Percentiles rank a stretch among this genome's conserved stretches.
These are phyloP conservation scores for Emydocephalus ijimae DNA, from an alignment of 2,113 vertebrate genomes.

Conservation along the genomic window DNA sequence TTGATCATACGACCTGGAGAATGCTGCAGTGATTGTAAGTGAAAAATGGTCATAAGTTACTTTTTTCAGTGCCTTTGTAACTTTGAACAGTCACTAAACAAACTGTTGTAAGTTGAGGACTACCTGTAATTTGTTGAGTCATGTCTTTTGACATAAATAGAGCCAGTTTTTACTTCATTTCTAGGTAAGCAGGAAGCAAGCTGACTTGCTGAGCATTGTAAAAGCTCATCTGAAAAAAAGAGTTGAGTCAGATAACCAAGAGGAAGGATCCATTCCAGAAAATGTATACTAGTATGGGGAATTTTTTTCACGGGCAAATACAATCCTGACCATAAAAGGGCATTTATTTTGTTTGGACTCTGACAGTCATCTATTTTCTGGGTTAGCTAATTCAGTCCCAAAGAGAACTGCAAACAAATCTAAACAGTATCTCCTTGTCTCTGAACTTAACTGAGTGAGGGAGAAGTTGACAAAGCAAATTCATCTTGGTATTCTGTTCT, in stretches of 20 bases:
- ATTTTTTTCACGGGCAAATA: not conserved
- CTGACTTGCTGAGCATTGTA: not conserved
- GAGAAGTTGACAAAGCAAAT: not conserved
- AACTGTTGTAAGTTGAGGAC: not conserved
- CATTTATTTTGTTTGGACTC: not conserved
- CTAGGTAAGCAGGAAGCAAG: not conserved
- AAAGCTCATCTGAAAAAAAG: not conserved
- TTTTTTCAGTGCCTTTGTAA: not conserved
- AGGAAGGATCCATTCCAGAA: not conserved
- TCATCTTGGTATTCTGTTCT: not conserved
- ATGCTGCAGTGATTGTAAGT: not conserved
- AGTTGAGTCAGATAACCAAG: not conserved
- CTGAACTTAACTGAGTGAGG: not conserved
- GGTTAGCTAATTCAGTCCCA: not conserved
- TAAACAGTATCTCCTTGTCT: not conserved
- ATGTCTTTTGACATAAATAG: not conserved
- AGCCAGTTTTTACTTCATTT: not conserved
- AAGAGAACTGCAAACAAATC: not conserved
- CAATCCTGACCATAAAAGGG: not conserved
- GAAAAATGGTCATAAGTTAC: not conserved
- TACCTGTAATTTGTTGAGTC: not conserved
- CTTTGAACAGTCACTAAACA: not conserved
- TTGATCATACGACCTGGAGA: not conserved
- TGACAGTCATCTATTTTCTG: not conserved
- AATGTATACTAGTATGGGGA: not conserved